Evolutionary conservation across 2,113 vertebrate species (phyloP), one percentile per base, ranked within the genome.

Genomic region (Pontoporia blainvillei): DNA sequence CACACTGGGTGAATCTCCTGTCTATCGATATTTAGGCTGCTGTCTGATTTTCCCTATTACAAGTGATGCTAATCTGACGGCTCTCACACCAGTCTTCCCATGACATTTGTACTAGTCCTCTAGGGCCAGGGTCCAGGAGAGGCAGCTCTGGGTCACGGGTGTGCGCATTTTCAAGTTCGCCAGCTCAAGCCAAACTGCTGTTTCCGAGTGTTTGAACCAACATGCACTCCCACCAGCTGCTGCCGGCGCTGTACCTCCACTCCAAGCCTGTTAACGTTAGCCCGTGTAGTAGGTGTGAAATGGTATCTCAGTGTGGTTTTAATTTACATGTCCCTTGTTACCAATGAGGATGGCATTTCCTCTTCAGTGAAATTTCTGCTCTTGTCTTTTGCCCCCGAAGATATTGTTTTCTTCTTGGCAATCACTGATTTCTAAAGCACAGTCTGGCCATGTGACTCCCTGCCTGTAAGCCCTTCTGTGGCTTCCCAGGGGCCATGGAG

Each of bases 211-310:
- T 76, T 67, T 21, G 9, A 36, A 20, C 44, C 87, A 12, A 7
- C 0, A 2, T 5, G 10, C 3, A 0, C 17, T 39, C 52, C 52
- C 5, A 1, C n/a, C 59, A 2, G 41, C 61, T 20, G 76, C 89
- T 34, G 66, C 76, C 3, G 13, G 4, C 7, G 6, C 54, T 2
- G 12, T 5, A 0, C 27, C 66, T 59, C n/a, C 57, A 13, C 1
- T 0, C 17, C 36, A 11, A 1, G 13, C n/a, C 6, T 46, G 54
- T 39, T 15, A 20, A 12, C 2, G 0, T 4, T 34, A 25, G 79
- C 67, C 57, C 25, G 0, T 3, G 46, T 4, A 31, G 76, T 52
- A 31, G 79, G 69, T 81, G 87, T 90, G 88, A 94, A 69, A 10
- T 1, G 41, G 84, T 3, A 31, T 59, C 76, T 67, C 21, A 0